Conservation (phyloP, 1,140 invertebrate genomes). For the Fopius arisanus region DNA sequence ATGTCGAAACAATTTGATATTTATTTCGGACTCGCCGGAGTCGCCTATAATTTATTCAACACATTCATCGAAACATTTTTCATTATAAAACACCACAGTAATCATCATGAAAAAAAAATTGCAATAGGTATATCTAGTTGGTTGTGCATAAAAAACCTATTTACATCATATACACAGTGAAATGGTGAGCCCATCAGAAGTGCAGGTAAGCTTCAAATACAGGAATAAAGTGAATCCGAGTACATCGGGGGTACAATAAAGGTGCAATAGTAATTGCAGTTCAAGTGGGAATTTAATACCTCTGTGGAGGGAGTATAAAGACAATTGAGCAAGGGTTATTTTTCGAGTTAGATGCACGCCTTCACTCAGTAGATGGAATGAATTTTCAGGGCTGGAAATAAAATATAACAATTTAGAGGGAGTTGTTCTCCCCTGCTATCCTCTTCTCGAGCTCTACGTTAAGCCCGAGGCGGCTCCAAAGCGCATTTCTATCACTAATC, state of each 20-base stretch:
- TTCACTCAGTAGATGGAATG: background rate
- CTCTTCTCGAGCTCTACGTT: background rate
- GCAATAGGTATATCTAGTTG: background rate
- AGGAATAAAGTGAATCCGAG: background rate
- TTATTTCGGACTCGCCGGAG: constrained; percentile 7
- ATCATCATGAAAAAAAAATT: constrained; percentile 14
- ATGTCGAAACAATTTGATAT: background rate
- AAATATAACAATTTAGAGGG: background rate
- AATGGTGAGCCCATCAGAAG: constrained; percentile 9
- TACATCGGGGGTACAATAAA: background rate
- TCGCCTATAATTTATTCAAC: constrained; percentile 16
- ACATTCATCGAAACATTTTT: background rate
- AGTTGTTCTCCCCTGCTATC: background rate
- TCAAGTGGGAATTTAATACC: background rate
- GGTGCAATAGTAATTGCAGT: background rate
- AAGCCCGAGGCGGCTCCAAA: constrained; percentile 20
- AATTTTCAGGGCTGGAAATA: background rate
- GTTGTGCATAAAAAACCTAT: constrained; percentile 44
- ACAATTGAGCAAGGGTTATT: background rate
- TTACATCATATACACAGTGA: constrained; percentile 52
- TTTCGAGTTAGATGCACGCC: background rate
- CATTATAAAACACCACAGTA: constrained; percentile 4
- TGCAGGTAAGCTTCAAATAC: constrained; percentile 9
- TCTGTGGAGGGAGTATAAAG: background rate
- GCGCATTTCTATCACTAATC: background rate